Conservation (phyloP, 2,113 vertebrate genomes). For the Melanerpes formicivorus region DNA sequence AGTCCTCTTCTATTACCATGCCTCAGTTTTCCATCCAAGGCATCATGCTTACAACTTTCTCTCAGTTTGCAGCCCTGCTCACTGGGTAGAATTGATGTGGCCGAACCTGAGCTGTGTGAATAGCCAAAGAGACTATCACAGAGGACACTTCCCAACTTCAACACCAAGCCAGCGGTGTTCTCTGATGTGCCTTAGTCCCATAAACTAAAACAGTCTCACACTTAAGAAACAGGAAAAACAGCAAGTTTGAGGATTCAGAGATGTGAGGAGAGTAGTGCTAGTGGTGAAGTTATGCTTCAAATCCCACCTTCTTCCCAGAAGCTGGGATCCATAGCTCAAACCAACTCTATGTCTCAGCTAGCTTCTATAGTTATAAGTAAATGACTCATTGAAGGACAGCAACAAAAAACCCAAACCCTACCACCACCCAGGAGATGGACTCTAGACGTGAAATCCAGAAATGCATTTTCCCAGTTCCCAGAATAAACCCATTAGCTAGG, state of each 20-base stretch:
- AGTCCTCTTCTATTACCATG: neutral
- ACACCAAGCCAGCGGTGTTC: neutral
- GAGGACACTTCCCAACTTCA: neutral
- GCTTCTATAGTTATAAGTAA: neutral
- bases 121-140: accelerated
- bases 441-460: neutral
- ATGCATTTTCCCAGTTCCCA: neutral
- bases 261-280: neutral
- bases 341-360: neutral
- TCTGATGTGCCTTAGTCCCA: neutral
- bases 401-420: too few relatives aligned
- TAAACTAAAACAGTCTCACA: neutral
- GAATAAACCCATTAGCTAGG: neutral
- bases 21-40: neutral
- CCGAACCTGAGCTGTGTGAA: neutral
- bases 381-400: neutral
- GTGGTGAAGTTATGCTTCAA: neutral
- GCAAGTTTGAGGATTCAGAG: neutral
- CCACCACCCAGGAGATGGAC: neutral
- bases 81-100: neutral
- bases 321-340: neutral
- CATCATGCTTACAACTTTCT: neutral
- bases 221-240: neutral
- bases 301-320: neutral
- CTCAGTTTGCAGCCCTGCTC: neutral